Evolutionary conservation across 2,113 vertebrate species (phyloP).

Genomic region (Peucedramus taeniatus): DNA sequence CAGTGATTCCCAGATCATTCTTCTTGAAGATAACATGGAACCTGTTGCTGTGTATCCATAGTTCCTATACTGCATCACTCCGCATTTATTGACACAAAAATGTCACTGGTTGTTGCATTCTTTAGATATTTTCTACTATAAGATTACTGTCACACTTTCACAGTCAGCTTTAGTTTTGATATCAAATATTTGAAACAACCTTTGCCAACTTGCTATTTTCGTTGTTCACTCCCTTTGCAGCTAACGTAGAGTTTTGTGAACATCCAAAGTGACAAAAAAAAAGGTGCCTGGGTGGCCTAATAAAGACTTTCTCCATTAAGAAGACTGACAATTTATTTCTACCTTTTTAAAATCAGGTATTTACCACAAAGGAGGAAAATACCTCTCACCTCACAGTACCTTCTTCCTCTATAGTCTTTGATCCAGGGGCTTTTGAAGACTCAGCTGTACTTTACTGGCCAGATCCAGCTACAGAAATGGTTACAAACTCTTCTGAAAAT

Average conservation of each 20-base stretch:
- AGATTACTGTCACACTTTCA: background rate
- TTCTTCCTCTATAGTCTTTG: background rate
- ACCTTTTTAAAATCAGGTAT: background rate
- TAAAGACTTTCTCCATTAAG: background rate
- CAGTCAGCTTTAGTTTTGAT: background rate
- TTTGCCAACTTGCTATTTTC: background rate
- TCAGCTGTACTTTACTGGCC: background rate
- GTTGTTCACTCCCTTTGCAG: background rate
- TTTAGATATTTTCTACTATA: background rate
- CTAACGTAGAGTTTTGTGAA: background rate
- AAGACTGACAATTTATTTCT: background rate
- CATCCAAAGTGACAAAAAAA: background rate
- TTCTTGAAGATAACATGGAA: background rate
- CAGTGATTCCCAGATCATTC: background rate
- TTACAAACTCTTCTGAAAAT: background rate
- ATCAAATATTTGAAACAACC: background rate
- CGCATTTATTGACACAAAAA: background rate
- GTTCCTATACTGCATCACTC: background rate
- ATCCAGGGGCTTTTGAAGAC: background rate
- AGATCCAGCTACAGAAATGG: background rate
- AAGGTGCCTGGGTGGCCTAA: background rate
- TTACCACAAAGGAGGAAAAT: background rate
- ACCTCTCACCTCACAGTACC: background rate
- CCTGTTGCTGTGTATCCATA: background rate
- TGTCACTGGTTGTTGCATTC: background rate